Percentiles rank a stretch among this genome's conserved stretches.
phyloP scores from a whole-genome alignment of 2,888 invertebrate genomes.

The Cantharis nigra region DNA sequence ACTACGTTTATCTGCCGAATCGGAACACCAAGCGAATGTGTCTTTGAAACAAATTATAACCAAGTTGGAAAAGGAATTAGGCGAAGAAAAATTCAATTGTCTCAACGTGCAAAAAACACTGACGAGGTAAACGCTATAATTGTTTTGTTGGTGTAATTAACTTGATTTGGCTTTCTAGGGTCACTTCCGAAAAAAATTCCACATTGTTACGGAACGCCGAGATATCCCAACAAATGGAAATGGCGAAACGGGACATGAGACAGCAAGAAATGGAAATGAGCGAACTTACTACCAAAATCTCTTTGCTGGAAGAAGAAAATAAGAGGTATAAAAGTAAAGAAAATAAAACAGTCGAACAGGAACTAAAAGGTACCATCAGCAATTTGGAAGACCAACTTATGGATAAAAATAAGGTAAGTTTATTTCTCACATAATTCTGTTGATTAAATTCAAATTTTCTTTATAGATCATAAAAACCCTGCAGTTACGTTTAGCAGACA shows the following conservation, averaged over 20 bases:
- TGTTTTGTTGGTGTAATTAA: neutral
- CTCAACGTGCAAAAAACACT: constrained; percentile 54
- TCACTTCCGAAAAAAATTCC: constrained; percentile 76
- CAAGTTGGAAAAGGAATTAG: constrained; percentile 58
- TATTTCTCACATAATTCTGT: neutral
- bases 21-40: constrained; percentile 60
- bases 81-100: constrained; percentile 60
- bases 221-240: constrained; percentile 79
- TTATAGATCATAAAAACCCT: constrained; percentile 83
- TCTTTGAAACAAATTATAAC: constrained; percentile 59
- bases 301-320: constrained; percentile 59
- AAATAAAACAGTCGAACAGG: constrained; percentile 56
- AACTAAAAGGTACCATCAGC: constrained; percentile 57
- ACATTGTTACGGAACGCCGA: constrained; percentile 78
- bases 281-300: constrained; percentile 64
- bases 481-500: constrained; percentile 84
- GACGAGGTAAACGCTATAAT: constrained; percentile 45
- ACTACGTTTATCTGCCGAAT: constrained; percentile 59
- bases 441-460: constrained; percentile 20
- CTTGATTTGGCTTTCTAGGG: constrained; percentile 53
- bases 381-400: constrained; percentile 65
- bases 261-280: constrained; percentile 68
- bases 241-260: constrained; percentile 73
- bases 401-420: constrained; percentile 66
- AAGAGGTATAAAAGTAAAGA: constrained; percentile 49